These are phyloP conservation scores for Meriones unguiculatus DNA, from an alignment of 2,113 vertebrate species.

Conservation along the genomic window DNA sequence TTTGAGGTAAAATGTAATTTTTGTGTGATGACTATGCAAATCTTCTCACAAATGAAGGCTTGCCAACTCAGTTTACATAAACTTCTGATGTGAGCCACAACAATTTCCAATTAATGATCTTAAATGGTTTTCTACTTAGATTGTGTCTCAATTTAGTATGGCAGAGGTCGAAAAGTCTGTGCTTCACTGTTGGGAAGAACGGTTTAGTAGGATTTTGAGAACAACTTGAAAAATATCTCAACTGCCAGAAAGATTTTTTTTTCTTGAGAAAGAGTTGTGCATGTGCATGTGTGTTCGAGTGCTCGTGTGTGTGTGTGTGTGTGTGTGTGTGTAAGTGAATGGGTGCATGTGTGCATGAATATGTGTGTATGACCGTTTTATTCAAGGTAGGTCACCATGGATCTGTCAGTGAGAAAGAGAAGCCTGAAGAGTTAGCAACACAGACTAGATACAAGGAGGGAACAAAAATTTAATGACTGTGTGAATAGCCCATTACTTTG, in stretches of 20 bases:
- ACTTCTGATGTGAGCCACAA: slow-evolving; percentile 84
- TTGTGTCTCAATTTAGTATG: slow-evolving; percentile 76
- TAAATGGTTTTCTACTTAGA: slow-evolving; percentile 79
- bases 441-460: not conserved
- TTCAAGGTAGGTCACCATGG: not conserved
- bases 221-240: slow-evolving; percentile 25
- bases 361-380: not conserved
- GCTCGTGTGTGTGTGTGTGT: not conserved
- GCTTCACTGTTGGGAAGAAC: slow-evolving; percentile 72
- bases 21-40: slow-evolving; percentile 36
- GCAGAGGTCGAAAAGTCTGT: slow-evolving; percentile 76
- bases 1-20: not conserved
- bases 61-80: slow-evolving; percentile 76
- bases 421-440: not conserved
- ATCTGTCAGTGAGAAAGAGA: not conserved
- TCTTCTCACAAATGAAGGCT: slow-evolving; percentile 79
- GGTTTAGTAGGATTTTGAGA: slow-evolving; percentile 74
- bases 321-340: not conserved
- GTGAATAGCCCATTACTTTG: not conserved
- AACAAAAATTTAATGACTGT: not conserved
- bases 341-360: not conserved
- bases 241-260: slow-evolving; percentile 60
- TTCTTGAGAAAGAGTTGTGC: not conserved
- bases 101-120: slow-evolving; percentile 85
- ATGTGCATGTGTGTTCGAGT: not conserved